Percentiles rank a stretch among this genome's conserved stretches.
phyloP scores from a whole-genome alignment of 2,113 vertebrate species.

The Pollimyrus isidori region DNA sequence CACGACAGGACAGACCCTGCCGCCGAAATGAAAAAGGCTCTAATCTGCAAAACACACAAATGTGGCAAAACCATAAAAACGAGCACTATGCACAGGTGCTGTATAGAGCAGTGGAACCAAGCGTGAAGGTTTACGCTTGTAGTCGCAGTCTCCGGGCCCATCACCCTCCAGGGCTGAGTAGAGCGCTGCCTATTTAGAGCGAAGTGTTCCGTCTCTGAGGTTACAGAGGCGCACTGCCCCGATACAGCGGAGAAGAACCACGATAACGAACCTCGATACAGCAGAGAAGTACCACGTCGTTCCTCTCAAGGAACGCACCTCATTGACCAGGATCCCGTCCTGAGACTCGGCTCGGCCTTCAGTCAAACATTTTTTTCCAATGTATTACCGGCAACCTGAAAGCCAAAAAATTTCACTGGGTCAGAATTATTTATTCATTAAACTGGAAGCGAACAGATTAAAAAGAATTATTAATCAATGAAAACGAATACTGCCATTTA shows the following conservation, averaged over 20 bases:
- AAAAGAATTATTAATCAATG: slow-evolving; percentile 2
- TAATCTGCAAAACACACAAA: neutral
- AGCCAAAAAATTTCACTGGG: neutral
- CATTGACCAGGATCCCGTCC: neutral
- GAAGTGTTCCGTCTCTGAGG: neutral
- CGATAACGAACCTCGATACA: neutral
- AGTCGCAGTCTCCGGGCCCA: neutral
- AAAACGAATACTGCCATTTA: neutral
- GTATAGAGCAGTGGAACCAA: neutral
- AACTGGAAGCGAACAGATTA: neutral
- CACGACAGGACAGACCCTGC: neutral
- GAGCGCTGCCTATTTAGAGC: neutral
- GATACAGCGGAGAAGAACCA: neutral
- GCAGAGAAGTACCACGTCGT: neutral
- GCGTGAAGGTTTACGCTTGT: neutral
- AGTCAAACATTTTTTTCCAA: neutral
- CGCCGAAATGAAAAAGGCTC: neutral
- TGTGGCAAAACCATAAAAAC: neutral
- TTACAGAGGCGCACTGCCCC: neutral
- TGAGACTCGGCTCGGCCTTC: neutral
- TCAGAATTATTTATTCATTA: neutral
- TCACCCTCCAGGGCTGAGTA: neutral
- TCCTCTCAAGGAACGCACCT: neutral
- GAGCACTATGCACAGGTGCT: neutral
- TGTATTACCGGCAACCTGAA: neutral